Percentiles rank a stretch among this genome's conserved stretches.
phyloP scores from a whole-genome alignment of 2,113 vertebrate species.

The Lucifuga dentata region DNA sequence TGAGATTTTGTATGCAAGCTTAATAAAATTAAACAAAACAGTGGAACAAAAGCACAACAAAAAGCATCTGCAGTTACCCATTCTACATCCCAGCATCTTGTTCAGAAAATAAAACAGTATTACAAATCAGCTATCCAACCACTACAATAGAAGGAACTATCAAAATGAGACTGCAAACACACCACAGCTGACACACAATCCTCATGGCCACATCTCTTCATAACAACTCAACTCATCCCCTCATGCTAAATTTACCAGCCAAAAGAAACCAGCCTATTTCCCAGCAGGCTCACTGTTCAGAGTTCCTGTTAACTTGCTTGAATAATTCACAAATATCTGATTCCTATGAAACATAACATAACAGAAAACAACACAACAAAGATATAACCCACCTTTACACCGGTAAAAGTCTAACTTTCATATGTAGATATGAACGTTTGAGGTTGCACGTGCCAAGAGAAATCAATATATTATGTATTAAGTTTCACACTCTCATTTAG shows the following conservation, averaged over 20 bases:
- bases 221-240: slow-evolving; percentile 56
- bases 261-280: slow-evolving; percentile 62
- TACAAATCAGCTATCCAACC: slow-evolving; percentile 42
- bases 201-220: slow-evolving; percentile 48
- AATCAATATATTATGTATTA: slow-evolving; percentile 72
- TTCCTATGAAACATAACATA: slow-evolving; percentile 43
- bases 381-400: slow-evolving; percentile 14
- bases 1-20: not conserved
- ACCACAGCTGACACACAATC: slow-evolving; percentile 65
- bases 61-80: not conserved
- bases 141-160: slow-evolving; percentile 54
- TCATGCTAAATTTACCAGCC: slow-evolving; percentile 69
- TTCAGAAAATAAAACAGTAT: slow-evolving; percentile 48
- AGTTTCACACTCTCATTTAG: slow-evolving; percentile 68
- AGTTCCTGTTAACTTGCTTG: slow-evolving; percentile 54
- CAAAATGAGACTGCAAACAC: no score
- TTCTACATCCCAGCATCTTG: slow-evolving; percentile 20
- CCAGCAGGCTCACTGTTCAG: slow-evolving; percentile 52
- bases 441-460: slow-evolving; percentile 52
- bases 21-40: not conserved
- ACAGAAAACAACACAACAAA: no score
- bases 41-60: not conserved
- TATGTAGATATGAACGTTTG: slow-evolving; percentile 40
- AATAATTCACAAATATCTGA: slow-evolving; percentile 58
- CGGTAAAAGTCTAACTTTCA: slow-evolving; percentile 32